Conservation (phyloP, 1,140 invertebrate species). For the Homarus americanus region DNA sequence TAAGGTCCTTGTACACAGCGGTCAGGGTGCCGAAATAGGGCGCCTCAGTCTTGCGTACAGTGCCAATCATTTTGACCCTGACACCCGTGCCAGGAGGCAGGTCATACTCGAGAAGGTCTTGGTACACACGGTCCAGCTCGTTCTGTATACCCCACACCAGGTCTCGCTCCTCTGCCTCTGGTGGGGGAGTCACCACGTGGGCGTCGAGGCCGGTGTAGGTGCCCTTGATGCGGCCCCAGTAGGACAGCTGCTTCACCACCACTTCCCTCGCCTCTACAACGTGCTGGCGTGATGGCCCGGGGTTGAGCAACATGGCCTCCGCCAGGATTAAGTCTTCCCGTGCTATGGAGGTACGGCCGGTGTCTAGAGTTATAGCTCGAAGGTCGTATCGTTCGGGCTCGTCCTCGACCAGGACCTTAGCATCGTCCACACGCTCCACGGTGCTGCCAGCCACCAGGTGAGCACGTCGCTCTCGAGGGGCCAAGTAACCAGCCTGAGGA, state of each 20-base stretch:
- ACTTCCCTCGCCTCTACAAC: constrained; percentile 69
- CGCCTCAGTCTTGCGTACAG: constrained; percentile 74
- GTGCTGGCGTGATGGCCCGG: constrained; percentile 66
- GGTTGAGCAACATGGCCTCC: constrained; percentile 56
- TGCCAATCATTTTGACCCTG: constrained; percentile 69
- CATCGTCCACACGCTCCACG: constrained; percentile 58
- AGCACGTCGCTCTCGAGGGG: constrained; percentile 59
- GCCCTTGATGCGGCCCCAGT: constrained; percentile 73
- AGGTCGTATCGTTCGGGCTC: constrained; percentile 72
- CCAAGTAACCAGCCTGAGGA: constrained; percentile 63
- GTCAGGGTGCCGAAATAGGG: constrained; percentile 70
- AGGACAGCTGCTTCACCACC: constrained; percentile 60
- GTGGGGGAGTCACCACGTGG: constrained; percentile 64
- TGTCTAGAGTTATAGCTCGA: constrained; percentile 64
- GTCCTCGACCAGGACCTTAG: constrained; percentile 73
- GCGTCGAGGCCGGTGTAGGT: constrained; percentile 63
- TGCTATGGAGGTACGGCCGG: constrained; percentile 27
- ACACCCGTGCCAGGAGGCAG: constrained; percentile 72
- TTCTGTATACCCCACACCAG: constrained; percentile 73
- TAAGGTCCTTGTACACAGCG: constrained; percentile 67
- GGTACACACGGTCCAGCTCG: constrained; percentile 66
- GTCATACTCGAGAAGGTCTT: constrained; percentile 69
- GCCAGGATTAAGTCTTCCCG: constrained; percentile 59
- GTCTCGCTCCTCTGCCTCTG: constrained; percentile 58
- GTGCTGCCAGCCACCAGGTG: constrained; percentile 52